Base-by-base conservation (phyloP, 2,888 invertebrate genomes). In the Bimastos eiseni region DNA sequence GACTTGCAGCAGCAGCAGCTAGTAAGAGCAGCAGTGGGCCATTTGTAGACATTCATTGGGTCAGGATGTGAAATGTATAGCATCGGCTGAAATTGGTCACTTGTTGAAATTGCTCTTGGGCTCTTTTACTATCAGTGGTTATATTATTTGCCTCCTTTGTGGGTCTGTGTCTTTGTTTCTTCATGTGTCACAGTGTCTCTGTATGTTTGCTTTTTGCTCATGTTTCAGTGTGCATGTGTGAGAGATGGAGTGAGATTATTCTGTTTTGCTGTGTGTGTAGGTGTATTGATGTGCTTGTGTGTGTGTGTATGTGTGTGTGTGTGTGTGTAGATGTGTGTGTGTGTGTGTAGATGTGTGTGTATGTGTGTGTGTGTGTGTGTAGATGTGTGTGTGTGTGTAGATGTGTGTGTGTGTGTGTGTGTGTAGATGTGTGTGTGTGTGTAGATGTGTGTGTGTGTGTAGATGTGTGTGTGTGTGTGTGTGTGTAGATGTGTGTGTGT, bases 61-160 rank as follows among this genome's bases (percentile, higher is more conserved):
- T n/a, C n/a, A 70, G 70, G 70, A 30, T 70, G 70, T 70, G 70
- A 70, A 70, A 70, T 70, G n/a, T 70, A 70, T n/a, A 70, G 70
- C n/a, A n/a, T 70, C 11, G 11, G n/a, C n/a, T 6, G 11, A n/a
- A 70, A n/a, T 70, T 70, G 70, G 70, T 70, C 70, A 70, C 70
- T n/a, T 70, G 70, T n/a, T 70, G 70, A 70, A 70, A 70, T 70
- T 70, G 70, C 70, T 70, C 8, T 70, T 70, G n/a, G 30, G 70
- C 70, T 30, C n/a, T 70, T n/a, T 70, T 17, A n/a, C 70, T 30
- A 70, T 70, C 70, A 70, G 17, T 3, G 70, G 13, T 70, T 70
- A n/a, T 6, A 70, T 70, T 70, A n/a, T n/a, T n/a, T 70, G 30
- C 70, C 70, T 70, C 4, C 11, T 30, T n/a, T 70, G 70, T 70